Evolutionary conservation across 1,140 invertebrate genomes (phyloP), one percentile per base, ranked within the genome.

Genomic region (Phthorimaea operculella): DNA sequence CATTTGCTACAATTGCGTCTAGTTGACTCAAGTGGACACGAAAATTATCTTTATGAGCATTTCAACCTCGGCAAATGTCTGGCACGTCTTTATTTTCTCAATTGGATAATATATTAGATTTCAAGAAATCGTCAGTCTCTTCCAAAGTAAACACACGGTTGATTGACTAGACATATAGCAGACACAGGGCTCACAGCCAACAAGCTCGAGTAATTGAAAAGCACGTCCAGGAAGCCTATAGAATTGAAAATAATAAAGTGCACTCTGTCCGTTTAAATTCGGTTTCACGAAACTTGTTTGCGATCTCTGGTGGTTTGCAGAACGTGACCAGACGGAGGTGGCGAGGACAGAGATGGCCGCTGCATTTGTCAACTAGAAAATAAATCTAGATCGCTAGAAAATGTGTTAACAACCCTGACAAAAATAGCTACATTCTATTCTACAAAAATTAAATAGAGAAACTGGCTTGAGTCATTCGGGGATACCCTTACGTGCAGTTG

Each of bases 241-340:
- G 70, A 80, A 79, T 68, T 73, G 66, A 74, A 77, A 78, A 74
- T 58, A 74, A 66, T 62, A 68, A 69, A 77, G 76, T 64, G 70
- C 57, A 68, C 58, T 70, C 63, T 58, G 60, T 71, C 21, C 21
- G 6, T 28, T 28, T 75, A 74, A 67, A 75, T 73, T 75, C 67
- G 55, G 64, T 70, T 71, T 70, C 58, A 62, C 54, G 56, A 66
- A 62, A 73, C 75, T 66, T 80, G 79, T 82, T 83, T 80, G 76
- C 76, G 62, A 69, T 71, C 66, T 66, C 66, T 71, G 75, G 78
- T 71, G 75, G 78, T 82, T 81, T 79, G 71, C 68, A 51, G 79
- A 82, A 82, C 81, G 81, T 84, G 81, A 84, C 76, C 75, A 82
- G 79, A 84, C 79, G 64, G 69, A 50, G 60, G 68, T 72, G 70